phyloP scores from a whole-genome alignment of 2,888 invertebrate species.

The Diplolepis rosae region DNA sequence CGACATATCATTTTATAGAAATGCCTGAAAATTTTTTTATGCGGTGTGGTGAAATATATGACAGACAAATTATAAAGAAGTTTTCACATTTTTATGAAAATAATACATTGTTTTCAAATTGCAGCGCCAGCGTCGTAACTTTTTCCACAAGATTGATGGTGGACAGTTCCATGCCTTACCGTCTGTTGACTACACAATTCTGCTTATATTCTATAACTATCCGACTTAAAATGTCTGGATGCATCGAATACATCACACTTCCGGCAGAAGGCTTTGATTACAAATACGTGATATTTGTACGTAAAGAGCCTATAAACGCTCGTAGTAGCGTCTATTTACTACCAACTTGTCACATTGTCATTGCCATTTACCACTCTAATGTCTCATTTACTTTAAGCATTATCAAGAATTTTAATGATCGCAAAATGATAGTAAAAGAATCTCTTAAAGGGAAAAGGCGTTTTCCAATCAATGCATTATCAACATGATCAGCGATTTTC shows the following conservation, averaged over 20 bases:
- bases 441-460: neutral
- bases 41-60: too few relatives aligned
- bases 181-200: slow-evolving; percentile 50
- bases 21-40: too few relatives aligned
- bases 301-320: neutral
- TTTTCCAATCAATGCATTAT: neutral
- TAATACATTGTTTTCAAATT: slow-evolving; percentile 39
- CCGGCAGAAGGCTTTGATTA: slow-evolving; percentile 16
- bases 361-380: neutral
- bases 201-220: slow-evolving; percentile 20
- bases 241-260: slow-evolving; percentile 22
- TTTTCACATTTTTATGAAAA: slow-evolving; percentile 5
- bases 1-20: too few relatives aligned
- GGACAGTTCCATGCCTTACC: slow-evolving; percentile 47
- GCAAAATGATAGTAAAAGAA: neutral
- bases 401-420: slow-evolving; percentile 18
- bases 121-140: slow-evolving; percentile 68
- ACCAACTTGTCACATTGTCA: slow-evolving; percentile 9
- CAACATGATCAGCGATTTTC: slow-evolving; percentile 15
- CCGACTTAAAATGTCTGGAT: slow-evolving; percentile 6
- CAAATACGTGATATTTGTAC: slow-evolving; percentile 4
- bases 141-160: slow-evolving; percentile 39
- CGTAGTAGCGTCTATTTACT: neutral
- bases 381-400: neutral
- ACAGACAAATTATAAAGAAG: neutral